These are phyloP conservation scores for Rhegmatorhina hoffmannsi DNA, from an alignment of 2,113 vertebrate genomes.

Conservation along the genomic window DNA sequence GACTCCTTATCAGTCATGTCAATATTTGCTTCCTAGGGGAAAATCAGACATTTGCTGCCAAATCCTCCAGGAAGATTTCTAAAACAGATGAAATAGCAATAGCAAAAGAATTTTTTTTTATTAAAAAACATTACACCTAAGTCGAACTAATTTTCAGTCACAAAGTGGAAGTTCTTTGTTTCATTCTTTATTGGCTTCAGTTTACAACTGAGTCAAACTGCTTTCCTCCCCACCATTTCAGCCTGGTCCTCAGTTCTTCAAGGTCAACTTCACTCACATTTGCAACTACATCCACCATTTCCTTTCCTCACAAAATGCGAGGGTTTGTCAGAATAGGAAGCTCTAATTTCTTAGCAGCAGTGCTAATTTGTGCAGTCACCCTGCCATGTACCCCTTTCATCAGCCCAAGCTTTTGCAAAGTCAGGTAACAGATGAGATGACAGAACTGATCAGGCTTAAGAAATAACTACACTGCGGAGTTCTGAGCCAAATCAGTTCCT, in stretches of 20 bases:
- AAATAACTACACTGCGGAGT: background rate
- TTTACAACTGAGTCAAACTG: background rate
- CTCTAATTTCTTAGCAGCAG: background rate
- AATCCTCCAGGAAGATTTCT: background rate
- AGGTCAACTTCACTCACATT: background rate
- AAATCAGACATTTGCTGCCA: background rate
- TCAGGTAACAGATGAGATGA: background rate
- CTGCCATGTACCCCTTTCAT: fast-evolving
- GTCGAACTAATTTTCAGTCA: background rate
- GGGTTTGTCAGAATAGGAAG: background rate
- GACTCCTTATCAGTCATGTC: background rate
- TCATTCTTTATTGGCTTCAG: background rate
- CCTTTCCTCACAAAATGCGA: background rate
- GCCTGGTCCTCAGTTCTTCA: background rate
- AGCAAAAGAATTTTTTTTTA: background rate
- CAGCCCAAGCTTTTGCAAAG: background rate
- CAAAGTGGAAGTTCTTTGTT: background rate
- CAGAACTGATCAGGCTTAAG: background rate
- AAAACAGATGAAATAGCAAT: background rate
- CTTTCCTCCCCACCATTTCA: background rate
- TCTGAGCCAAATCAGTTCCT: background rate
- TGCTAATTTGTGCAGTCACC: background rate
- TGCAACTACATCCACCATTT: background rate
- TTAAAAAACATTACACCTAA: background rate
- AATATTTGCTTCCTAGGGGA: background rate